phyloP scores from a whole-genome alignment of 2,888 invertebrate species.

The Drosophila gaucha region DNA sequence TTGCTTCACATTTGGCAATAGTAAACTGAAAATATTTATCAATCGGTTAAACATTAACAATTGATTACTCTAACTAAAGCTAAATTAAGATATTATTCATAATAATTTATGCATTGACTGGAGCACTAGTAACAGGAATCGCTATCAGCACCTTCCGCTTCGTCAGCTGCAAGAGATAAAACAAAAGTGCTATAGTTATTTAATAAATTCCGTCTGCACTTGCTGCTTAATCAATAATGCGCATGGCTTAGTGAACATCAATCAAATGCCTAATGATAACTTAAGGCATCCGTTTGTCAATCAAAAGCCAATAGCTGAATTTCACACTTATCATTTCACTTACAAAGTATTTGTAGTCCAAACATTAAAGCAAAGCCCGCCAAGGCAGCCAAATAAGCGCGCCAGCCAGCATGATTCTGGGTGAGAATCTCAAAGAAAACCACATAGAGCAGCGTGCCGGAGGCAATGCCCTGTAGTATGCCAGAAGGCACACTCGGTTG shows the following conservation, averaged over 20 bases:
- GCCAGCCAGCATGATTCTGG: conserved; percentile 86
- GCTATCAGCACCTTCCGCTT: conserved; percentile 68
- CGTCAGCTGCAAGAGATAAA: conserved; percentile 53
- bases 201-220: conserved; percentile 9
- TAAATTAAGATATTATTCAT: background rate
- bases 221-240: conserved; percentile 3
- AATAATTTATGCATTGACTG: background rate
- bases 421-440: conserved; percentile 98
- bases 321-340: conserved; percentile 49
- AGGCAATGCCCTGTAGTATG: conserved; percentile 88
- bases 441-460: conserved; percentile 96
- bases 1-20: conserved; percentile 10
- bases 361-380: conserved; percentile 91
- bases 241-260: conserved; percentile 24
- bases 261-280: conserved; percentile 20
- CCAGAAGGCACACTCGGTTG: conserved; percentile 88
- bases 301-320: conserved; percentile 12
- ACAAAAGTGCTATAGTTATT: conserved; percentile 10
- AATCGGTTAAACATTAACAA: background rate
- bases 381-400: conserved; percentile 88
- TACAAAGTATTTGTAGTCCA: conserved; percentile 86
- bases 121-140: conserved; percentile 43
- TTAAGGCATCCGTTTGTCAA: conserved; percentile 27
- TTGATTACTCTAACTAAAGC: background rate
- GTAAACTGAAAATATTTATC: background rate